These are phyloP conservation scores for Phengaris arion DNA, from an alignment of 2,888 invertebrate genomes.

Conservation along the genomic window DNA sequence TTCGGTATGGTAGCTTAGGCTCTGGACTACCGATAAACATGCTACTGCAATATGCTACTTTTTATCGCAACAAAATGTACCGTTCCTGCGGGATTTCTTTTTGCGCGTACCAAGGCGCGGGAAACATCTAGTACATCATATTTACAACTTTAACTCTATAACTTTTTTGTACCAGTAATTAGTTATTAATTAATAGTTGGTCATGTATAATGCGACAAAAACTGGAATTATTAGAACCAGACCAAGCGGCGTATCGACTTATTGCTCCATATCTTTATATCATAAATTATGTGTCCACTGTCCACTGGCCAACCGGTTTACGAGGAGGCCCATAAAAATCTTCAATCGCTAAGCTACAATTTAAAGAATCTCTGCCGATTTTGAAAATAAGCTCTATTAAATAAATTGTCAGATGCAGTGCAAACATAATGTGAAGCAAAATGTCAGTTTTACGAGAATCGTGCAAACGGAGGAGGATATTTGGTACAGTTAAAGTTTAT, in stretches of 20 bases:
- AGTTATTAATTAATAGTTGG: conserved; percentile 9
- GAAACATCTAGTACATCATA: not conserved
- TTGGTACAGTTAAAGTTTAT: too few relatives aligned
- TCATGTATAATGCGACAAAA: conserved; percentile 34
- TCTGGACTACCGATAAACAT: too few relatives aligned
- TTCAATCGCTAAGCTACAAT: not conserved
- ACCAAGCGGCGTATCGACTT: conserved; percentile 33
- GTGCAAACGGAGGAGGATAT: too few relatives aligned
- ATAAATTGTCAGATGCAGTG: not conserved
- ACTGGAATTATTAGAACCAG: conserved; percentile 35
- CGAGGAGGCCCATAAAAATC: conserved; percentile 27
- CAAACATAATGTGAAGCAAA: too few relatives aligned
- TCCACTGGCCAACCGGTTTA: conserved; percentile 33
- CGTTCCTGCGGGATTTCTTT: too few relatives aligned
- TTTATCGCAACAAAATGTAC: too few relatives aligned
- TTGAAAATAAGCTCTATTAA: not conserved
- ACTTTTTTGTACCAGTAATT: not conserved
- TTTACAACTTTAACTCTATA: not conserved
- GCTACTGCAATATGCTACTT: too few relatives aligned
- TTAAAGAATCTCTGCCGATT: not conserved
- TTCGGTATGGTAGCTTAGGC: too few relatives aligned
- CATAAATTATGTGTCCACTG: conserved; percentile 38
- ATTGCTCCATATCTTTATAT: conserved; percentile 39
- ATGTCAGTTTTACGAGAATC: too few relatives aligned
- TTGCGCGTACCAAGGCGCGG: too few relatives aligned